Evolutionary conservation across 2,113 vertebrate genomes (phyloP), one percentile per base, ranked within the genome.

Genomic region (Ursus arctos): DNA sequence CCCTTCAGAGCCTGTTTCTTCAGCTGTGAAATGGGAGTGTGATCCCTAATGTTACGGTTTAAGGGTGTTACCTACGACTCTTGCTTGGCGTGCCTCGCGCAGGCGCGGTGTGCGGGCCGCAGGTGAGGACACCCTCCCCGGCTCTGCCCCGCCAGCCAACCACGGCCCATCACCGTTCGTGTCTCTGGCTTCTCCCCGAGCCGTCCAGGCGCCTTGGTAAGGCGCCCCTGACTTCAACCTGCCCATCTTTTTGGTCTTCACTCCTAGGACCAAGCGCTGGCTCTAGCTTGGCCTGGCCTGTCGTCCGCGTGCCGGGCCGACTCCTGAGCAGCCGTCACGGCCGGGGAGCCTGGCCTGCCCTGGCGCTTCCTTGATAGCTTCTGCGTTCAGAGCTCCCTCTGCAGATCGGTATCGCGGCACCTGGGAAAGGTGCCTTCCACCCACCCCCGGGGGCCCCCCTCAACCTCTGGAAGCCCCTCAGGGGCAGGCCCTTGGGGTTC

Each of bases 81-180:
- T 7, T 12, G 36, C 2, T 71, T 47, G 8, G 18, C 3, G 22
- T 36, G 69, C 11, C 43, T 15, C 3, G 10, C n/a, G 43, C 40
- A 40, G 43, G 72, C 10, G 49, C 36, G 69, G 26, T 13, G 0
- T 0, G 0, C 43, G 43, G 43, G 43, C 43, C 43, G 43, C 43
- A 43, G 43, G 43, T 4, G 5, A 43, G 43, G 43, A 33, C 21
- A 16, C 3, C 10, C 14, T 43, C 63, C 21, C 47, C 1, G 15
- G 61, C 2, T 14, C 33, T 40, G 36, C 12, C 9, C 79, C 28
- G 16, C 43, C 7, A 2, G 74, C 72, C 43, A 19, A 8, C 2
- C 3, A 6, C 7, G 7, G 16, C 28, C 22, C 10, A 47, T 13
- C 4, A 0, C 2, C n/a, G 72, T 22, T 65, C 26, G 2, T 1